phyloP scores from a whole-genome alignment of 2,888 invertebrate species.

The Rhagonycha lutea region DNA sequence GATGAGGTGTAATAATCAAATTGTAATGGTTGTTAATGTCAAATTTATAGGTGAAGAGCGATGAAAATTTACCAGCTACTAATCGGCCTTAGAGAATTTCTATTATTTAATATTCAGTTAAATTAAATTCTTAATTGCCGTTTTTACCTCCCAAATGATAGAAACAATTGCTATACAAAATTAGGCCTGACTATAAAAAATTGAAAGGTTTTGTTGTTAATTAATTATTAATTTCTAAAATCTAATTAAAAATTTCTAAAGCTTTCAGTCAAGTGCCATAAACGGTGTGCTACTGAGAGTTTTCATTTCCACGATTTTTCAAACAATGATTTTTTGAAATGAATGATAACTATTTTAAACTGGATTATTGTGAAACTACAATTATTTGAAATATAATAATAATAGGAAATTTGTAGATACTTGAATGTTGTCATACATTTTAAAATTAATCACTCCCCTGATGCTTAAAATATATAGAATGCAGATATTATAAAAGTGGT shows the following conservation, averaged over 20 bases:
- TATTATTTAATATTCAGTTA: background rate
- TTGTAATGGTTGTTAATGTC: background rate
- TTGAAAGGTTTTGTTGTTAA: background rate
- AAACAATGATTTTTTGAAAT: no score
- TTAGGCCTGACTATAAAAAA: background rate
- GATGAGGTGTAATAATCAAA: background rate
- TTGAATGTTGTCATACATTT: constrained; percentile 3
- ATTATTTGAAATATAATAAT: background rate
- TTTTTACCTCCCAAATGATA: background rate
- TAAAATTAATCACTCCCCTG: no score
- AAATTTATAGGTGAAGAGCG: background rate
- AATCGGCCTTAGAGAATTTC: background rate
- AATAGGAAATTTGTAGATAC: background rate
- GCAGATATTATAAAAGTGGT: background rate
- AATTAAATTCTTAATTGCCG: background rate
- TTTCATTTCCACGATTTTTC: no score
- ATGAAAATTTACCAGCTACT: background rate
- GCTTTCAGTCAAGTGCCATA: background rate
- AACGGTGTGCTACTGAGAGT: no score
- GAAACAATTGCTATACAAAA: background rate
- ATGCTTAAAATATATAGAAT: no score
- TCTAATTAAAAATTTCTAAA: background rate
- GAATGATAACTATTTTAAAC: background rate
- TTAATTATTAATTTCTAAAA: background rate
- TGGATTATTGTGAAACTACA: background rate